These are phyloP conservation scores for Rhizoglyphus robini DNA, from an alignment of 1,140 invertebrate genomes.

Conservation along the genomic window DNA sequence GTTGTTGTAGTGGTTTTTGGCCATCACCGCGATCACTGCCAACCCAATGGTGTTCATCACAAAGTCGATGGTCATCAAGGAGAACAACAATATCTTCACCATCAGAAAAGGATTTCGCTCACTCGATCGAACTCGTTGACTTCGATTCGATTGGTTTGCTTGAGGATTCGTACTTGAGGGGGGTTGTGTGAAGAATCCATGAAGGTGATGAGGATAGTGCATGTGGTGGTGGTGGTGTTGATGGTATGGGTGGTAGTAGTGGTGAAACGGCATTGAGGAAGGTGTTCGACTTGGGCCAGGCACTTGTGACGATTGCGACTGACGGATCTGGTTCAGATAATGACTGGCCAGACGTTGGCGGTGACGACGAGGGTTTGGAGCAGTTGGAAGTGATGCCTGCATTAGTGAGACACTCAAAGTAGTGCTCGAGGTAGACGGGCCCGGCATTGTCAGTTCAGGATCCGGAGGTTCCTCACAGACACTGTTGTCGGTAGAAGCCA, in stretches of 20 bases:
- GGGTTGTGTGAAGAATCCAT: neutral
- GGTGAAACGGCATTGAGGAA: neutral
- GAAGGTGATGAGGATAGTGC: neutral
- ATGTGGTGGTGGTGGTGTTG: neutral
- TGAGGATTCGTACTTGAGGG: neutral
- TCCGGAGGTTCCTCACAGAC: too few relatives aligned
- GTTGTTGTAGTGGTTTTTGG: slow-evolving; percentile 4
- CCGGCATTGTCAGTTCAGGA: too few relatives aligned
- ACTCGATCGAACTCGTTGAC: neutral
- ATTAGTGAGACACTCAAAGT: too few relatives aligned
- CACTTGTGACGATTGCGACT: neutral
- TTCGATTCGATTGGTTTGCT: neutral
- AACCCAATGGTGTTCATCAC: slow-evolving; percentile 14
- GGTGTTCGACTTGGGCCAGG: neutral
- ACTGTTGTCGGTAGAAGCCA: too few relatives aligned
- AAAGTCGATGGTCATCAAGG: slow-evolving; percentile 14
- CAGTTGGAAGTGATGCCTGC: too few relatives aligned
- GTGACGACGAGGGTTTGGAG: neutral
- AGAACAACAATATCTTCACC: neutral
- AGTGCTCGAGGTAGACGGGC: too few relatives aligned
- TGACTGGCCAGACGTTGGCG: neutral
- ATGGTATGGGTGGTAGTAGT: neutral
- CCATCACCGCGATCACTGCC: neutral
- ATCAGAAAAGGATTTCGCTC: slow-evolving; percentile 11
- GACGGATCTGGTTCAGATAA: neutral